Evolutionary conservation across 2,113 vertebrate genomes (phyloP), one percentile per base, ranked within the genome.

Genomic region (Antechinus flavipes): DNA sequence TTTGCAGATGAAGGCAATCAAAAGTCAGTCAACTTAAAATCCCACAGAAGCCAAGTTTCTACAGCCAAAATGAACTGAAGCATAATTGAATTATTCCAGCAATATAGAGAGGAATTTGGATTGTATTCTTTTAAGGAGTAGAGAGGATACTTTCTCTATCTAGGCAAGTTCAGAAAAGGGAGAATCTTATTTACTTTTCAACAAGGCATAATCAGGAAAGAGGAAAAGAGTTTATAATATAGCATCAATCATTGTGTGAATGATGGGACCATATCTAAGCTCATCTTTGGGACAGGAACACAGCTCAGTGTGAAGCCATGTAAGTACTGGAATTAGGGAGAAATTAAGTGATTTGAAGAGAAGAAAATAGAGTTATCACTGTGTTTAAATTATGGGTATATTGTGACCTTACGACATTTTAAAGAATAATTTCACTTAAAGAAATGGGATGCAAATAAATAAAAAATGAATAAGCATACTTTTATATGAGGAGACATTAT

Each of bases 21-120:
- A 91, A 96, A 96, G 56, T 89, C 93, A 93, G 55, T 95, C 50
- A 95, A 97, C 89, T 89, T 95, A 94, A 94, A 54, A 26, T 84
- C 61, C 61, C 50, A 93, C 56, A 54, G 42, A 97, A 95, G 95
- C 91, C 89, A 95, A 90, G 84, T 95, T 54, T 92, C 91, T 68
- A 52, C 8, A 90, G 49, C 76, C 49, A 91, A 92, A 93, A 47
- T 42, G n/a, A 84, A 84, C 19, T 42, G 19, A 42, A 84, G 68
- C 22, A 19, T 23, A 42, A 42, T 6, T 22, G 16, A 42, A 84
- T 42, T 84, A 84, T 84, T 84, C n/a, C n/a, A 84, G 19, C 16
- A 84, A 42, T 42, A 76, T n/a, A 42, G 68, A 84, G 68, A 2
- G 19, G 19, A 84, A 84, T 23, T 6, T 42, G 16, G n/a, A 16